These are phyloP conservation scores for Aphaenogaster rudis DNA, from an alignment of 1,140 invertebrate genomes.

Conservation along the genomic window DNA sequence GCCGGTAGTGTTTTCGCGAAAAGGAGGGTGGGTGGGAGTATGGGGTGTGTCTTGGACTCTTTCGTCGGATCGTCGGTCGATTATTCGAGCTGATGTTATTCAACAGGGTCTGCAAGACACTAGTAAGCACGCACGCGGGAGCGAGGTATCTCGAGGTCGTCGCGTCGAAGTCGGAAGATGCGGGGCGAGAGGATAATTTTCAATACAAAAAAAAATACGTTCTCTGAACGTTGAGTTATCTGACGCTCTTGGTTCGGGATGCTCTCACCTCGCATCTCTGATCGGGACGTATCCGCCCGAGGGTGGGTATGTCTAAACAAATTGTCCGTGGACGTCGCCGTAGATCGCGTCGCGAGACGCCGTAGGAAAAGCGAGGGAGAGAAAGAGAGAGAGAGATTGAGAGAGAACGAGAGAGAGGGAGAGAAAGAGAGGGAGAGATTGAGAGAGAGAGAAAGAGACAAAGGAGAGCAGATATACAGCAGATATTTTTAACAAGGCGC, in stretches of 20 bases:
- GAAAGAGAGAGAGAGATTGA: constrained; percentile 20
- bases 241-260: background rate
- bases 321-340: constrained; percentile 39
- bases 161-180: constrained; percentile 36
- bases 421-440: background rate
- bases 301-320: constrained; percentile 32
- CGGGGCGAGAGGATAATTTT: constrained; percentile 7
- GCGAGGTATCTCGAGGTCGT: constrained; percentile 26
- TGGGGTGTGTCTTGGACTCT: constrained; percentile 35
- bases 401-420: constrained; percentile 10
- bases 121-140: constrained; percentile 29
- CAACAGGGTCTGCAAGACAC: constrained; percentile 72
- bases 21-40: constrained; percentile 30
- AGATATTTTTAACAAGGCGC: constrained; percentile 85
- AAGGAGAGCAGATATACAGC: constrained; percentile 77
- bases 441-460: constrained; percentile 48
- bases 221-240: constrained; percentile 2
- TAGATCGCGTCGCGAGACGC: constrained; percentile 35
- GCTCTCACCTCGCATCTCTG: constrained; percentile 42
- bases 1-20: constrained; percentile 44
- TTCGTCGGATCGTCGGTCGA: constrained; percentile 59
- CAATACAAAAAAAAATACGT: background rate
- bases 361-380: constrained; percentile 3
- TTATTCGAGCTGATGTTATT: constrained; percentile 51
- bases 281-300: constrained; percentile 1